Conservation (phyloP, 2,888 invertebrate genomes). For the Cartodere bifasciata region DNA sequence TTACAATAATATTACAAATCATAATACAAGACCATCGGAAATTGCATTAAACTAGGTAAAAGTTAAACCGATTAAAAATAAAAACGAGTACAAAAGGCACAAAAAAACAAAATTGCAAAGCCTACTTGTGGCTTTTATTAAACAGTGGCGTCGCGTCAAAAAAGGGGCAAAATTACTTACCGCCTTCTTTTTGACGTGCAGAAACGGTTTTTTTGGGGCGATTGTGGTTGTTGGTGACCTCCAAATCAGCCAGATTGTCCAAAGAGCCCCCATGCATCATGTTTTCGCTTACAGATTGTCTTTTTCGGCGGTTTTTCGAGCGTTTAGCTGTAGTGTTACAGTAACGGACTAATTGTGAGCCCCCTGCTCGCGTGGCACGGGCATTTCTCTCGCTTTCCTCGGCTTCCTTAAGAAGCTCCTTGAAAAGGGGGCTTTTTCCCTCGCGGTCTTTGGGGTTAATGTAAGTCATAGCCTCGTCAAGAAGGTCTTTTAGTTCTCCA, state of each 20-base stretch:
- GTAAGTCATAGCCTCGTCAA: conserved; percentile 76
- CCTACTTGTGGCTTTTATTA: too few species aligned
- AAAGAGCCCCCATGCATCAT: conserved; percentile 44
- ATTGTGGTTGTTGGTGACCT: conserved; percentile 22
- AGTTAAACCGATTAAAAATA: too few species aligned
- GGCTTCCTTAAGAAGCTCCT: conserved; percentile 66
- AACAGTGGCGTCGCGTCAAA: too few species aligned
- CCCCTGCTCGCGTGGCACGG: conserved; percentile 39
- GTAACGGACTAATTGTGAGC: conserved; percentile 33
- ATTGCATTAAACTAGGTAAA: too few species aligned
- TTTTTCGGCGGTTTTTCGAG: conserved; percentile 33
- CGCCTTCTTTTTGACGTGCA: conserved; percentile 48
- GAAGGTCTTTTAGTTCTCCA: conserved; percentile 58
- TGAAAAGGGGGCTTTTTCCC: conserved; percentile 69
- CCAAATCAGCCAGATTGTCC: conserved; percentile 41
- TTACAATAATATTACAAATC: too few species aligned
- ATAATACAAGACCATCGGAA: too few species aligned
- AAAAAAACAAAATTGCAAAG: too few species aligned
- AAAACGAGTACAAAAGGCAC: too few species aligned
- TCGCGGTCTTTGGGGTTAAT: conserved; percentile 75
- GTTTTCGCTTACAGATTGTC: conserved; percentile 39
- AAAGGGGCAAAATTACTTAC: conserved; percentile 30
- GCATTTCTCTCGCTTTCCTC: conserved; percentile 60
- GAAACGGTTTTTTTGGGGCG: conserved; percentile 30
- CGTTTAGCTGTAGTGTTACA: conserved; percentile 34